Percentiles rank a stretch among this genome's conserved stretches.
phyloP scores from a whole-genome alignment of 2,888 invertebrate genomes.

The Criorhina ranunculi region DNA sequence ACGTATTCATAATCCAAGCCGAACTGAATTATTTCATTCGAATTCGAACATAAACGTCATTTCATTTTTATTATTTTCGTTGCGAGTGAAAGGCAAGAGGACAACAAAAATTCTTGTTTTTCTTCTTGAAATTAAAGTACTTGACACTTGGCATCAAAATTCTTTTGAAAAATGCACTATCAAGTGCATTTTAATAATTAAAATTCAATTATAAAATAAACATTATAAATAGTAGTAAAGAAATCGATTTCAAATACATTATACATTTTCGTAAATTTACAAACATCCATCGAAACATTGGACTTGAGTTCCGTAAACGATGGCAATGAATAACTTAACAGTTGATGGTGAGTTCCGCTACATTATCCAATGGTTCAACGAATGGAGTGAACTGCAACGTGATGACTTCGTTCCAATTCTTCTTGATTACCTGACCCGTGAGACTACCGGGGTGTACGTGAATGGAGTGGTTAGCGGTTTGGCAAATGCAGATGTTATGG shows the following conservation, averaged over 20 bases:
- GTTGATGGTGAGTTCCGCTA: conserved; percentile 92
- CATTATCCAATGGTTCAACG: conserved; percentile 93
- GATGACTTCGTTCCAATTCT: conserved; percentile 93
- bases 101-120: conserved; percentile 69
- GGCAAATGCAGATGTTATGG: conserved; percentile 88
- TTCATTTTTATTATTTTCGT: no score
- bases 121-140: conserved; percentile 30
- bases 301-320: conserved; percentile 77
- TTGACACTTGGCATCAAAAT: conserved; percentile 50
- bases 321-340: conserved; percentile 87
- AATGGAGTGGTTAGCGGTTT: conserved; percentile 90
- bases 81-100: conserved; percentile 34
- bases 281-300: neutral
- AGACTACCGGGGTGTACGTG: conserved; percentile 87
- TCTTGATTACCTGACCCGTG: conserved; percentile 86
- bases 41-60: conserved; percentile 44
- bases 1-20: neutral
- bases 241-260: neutral
- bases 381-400: conserved; percentile 94
- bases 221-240: neutral
- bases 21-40: conserved; percentile 30
- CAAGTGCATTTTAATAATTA: conserved; percentile 21
- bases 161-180: conserved; percentile 23
- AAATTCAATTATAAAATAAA: neutral
- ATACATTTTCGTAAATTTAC: neutral